These are phyloP conservation scores for Pseudobourletiella spinata DNA, from an alignment of 1,140 invertebrate genomes.

Conservation along the genomic window DNA sequence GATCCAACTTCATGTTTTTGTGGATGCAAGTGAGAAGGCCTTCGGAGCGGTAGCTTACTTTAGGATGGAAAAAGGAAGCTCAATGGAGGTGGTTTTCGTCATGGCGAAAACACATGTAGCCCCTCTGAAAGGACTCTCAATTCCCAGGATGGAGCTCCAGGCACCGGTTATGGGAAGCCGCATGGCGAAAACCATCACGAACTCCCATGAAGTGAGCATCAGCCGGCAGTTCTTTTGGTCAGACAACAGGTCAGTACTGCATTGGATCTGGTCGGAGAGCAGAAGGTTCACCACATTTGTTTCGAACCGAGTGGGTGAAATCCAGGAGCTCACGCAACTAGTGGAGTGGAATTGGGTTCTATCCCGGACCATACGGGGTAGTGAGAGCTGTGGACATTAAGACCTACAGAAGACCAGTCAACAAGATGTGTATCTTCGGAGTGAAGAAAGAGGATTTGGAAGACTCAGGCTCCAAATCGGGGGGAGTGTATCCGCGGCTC, in stretches of 20 bases:
- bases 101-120: slow-evolving; percentile 19
- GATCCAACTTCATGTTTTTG: slow-evolving; percentile 23
- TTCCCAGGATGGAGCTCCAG: slow-evolving; percentile 42
- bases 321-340: slow-evolving; percentile 9
- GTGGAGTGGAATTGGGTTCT: slow-evolving; percentile 4
- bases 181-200: slow-evolving; percentile 31
- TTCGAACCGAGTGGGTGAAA: slow-evolving; percentile 31
- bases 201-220: slow-evolving; percentile 8
- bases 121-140: slow-evolving; percentile 38
- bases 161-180: slow-evolving; percentile 40
- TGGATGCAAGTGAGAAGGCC: slow-evolving; percentile 14
- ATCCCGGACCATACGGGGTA: too few relatives aligned
- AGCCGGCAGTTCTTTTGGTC: slow-evolving; percentile 18
- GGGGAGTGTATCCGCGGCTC: too few relatives aligned
- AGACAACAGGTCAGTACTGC: slow-evolving; percentile 23
- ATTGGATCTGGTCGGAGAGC: slow-evolving; percentile 18
- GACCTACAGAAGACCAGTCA: too few relatives aligned
- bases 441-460: too few relatives aligned
- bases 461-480: too few relatives aligned
- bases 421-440: too few relatives aligned
- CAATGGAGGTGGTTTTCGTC: neutral
- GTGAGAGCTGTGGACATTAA: too few relatives aligned
- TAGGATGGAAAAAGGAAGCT: neutral
- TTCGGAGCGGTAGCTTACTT: slow-evolving; percentile 7
- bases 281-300: slow-evolving; percentile 24